phyloP scores from a whole-genome alignment of 2,113 vertebrate genomes.

The Neolamprologus variostigma region DNA sequence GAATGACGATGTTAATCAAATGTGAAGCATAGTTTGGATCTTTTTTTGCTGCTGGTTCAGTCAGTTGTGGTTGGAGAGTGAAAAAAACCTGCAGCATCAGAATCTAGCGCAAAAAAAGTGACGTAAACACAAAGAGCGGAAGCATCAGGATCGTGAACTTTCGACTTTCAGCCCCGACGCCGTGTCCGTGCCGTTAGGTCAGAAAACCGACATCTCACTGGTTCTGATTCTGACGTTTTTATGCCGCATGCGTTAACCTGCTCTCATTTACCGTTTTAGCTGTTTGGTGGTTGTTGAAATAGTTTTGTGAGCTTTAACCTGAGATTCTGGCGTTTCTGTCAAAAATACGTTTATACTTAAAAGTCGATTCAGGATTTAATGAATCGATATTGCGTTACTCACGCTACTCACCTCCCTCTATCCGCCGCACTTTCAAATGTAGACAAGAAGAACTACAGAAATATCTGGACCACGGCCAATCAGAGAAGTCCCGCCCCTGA shows the following conservation, averaged over 20 bases:
- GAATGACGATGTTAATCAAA: background rate
- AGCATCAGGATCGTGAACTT: background rate
- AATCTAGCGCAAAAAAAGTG: background rate
- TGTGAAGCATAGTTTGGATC: background rate
- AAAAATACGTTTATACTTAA: background rate
- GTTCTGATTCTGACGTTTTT: background rate
- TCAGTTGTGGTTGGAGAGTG: background rate
- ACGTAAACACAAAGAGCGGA: accelerated
- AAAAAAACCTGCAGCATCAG: background rate
- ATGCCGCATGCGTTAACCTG: background rate
- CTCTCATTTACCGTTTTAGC: background rate
- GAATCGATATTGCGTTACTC: background rate
- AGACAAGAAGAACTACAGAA: background rate
- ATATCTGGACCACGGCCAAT: background rate
- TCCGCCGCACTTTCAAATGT: background rate
- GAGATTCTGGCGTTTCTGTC: background rate
- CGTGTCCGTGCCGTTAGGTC: background rate
- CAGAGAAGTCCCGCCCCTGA: background rate
- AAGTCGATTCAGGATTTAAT: background rate
- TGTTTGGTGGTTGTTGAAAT: background rate
- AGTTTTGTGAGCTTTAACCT: background rate
- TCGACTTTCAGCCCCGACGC: background rate
- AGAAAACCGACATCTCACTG: background rate
- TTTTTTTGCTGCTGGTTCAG: background rate
- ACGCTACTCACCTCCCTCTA: accelerated